These are phyloP conservation scores for Lasioglossum pauxillum DNA, from an alignment of 2,888 invertebrate species.

Conservation along the genomic window DNA sequence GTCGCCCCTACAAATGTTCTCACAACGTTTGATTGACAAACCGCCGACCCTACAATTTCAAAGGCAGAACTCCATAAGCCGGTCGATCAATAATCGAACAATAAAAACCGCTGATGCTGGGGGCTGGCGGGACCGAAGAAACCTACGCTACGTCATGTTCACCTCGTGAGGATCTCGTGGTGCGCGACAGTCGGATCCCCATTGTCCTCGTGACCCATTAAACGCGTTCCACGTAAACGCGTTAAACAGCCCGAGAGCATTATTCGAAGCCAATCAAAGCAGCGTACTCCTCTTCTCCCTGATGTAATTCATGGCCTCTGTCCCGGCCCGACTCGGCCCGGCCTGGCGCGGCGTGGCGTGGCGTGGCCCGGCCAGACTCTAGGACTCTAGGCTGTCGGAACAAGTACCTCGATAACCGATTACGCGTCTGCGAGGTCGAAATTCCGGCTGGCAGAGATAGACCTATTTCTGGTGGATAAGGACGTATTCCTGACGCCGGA, in stretches of 20 bases:
- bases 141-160: constrained; percentile 1
- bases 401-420: constrained; percentile 53
- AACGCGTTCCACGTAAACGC: constrained; percentile 38
- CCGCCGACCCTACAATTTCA: background rate
- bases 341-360: background rate
- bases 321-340: background rate
- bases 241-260: constrained; percentile 41
- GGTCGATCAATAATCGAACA: constrained; percentile 2
- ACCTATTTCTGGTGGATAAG: constrained; percentile 39
- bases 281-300: constrained; percentile 25
- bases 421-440: constrained; percentile 31
- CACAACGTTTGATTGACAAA: background rate
- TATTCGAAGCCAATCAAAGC: constrained; percentile 41
- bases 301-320: constrained; percentile 35
- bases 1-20: background rate
- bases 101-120: background rate
- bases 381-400: constrained; percentile 4
- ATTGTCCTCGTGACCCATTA: constrained; percentile 49
- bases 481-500: constrained; percentile 40
- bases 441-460: constrained; percentile 49
- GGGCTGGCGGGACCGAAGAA: background rate
- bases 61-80: background rate
- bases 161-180: constrained; percentile 9
- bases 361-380: background rate
- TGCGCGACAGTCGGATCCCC: constrained; percentile 8